Percentiles rank a stretch among this genome's conserved stretches.
phyloP scores from a whole-genome alignment of 2,113 vertebrate species.

The Trematocara unimaculatum region DNA sequence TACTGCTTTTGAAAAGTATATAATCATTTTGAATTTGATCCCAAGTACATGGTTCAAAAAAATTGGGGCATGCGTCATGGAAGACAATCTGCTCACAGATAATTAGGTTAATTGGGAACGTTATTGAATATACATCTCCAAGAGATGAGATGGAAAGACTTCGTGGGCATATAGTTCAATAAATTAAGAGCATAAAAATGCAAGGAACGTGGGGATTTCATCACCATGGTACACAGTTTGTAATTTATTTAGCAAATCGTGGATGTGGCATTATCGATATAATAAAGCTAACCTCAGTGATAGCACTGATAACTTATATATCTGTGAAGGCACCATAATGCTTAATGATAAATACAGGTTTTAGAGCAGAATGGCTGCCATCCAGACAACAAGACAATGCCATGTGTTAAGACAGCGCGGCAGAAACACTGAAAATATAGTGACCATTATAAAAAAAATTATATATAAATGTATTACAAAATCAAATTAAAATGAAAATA shows the following conservation, averaged over 20 bases:
- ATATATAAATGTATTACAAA: not conserved
- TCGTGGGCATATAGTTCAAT: not conserved
- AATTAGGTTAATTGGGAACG: not conserved
- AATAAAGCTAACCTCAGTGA: not conserved
- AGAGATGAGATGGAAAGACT: not conserved
- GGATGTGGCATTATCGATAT: not conserved
- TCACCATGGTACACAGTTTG: not conserved
- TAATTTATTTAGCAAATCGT: not conserved
- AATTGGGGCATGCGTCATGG: not conserved
- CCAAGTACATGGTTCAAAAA: not conserved
- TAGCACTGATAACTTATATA: not conserved
- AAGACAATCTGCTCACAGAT: not conserved
- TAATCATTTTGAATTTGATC: not conserved
- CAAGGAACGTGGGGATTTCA: not conserved
- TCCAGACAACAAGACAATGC: not conserved
- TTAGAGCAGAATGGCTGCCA: not conserved
- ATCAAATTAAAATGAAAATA: not conserved
- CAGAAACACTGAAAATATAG: not conserved
- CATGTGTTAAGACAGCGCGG: fast-evolving
- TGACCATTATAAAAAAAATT: not conserved
- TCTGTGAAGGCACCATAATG: not conserved
- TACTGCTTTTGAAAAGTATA: not conserved
- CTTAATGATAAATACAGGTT: not conserved
- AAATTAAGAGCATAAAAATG: not conserved
- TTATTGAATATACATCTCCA: not conserved